Evolutionary conservation across 2,797 vertebrate species (phyloP), one percentile per base, ranked within the genome.

Genomic region (Gila robusta): DNA sequence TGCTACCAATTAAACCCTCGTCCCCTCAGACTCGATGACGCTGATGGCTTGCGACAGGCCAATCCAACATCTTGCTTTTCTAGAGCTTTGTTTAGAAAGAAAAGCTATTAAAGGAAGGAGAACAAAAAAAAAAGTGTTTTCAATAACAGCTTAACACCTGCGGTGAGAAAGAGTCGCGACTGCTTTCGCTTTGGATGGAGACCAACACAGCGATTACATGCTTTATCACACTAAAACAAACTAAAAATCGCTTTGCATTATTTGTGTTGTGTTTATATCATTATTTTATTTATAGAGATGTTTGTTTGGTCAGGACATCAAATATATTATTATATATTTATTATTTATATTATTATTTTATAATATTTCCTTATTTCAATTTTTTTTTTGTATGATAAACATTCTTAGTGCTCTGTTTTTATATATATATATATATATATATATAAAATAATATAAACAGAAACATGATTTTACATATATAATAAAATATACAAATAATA

Each of bases 1-100:
- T 87, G 79, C 76, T 56, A 70, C 52, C 81, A 82, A 87, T 89
- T 81, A 84, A 70, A 78, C 52, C 52, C 69, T 66, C 32, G 47
- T 74, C 72, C 23, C 28, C 56, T 28, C 83, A 16, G 35, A 81
- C 52, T 26, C n/a, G 44, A 76, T 62, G 77, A 88, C 23, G 49
- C 59, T 79, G 80, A 85, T 47, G 17, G 16, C 59, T 87, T 54
- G 16, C 28, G 74, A 85, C 82, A 32, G 79, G 72, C 78, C 47
- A 17, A n/a, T 12, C 23, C 39, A 70, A 78, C 72, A 47, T 47
- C 44, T 47, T 47, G 79, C 78, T 88, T 71, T 39, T 73, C 35
- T 70, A 41, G 2, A 44, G 26, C 54, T 76, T 70, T 64, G 71
- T 81, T 85, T 66, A 74, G 59, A 74, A 39, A 4, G 44, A 32